Conservation (phyloP, 2,797 vertebrate genomes). For the Malurus leucopterus region DNA sequence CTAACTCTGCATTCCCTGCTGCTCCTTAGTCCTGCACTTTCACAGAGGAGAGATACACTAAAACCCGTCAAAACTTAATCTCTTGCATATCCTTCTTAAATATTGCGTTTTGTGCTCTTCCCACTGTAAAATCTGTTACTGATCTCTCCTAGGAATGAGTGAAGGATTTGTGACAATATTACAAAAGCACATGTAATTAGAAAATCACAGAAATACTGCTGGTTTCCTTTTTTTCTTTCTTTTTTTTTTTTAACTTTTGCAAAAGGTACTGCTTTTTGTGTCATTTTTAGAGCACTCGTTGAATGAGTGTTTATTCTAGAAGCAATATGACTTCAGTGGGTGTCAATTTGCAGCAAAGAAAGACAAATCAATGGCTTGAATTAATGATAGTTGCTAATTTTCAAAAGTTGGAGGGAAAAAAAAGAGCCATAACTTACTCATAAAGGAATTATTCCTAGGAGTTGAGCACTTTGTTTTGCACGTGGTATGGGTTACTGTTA, state of each 20-base stretch:
- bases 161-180: conserved; percentile 26
- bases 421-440: not conserved
- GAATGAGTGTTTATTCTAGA: not conserved
- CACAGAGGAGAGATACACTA: not conserved
- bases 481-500: not conserved
- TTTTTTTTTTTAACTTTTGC: not conserved
- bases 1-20: not conserved
- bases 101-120: not conserved
- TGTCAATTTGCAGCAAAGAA: not conserved
- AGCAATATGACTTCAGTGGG: not conserved
- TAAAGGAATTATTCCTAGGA: not conserved
- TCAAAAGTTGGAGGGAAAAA: fast-evolving
- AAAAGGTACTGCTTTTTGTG: not conserved
- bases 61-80: conserved; percentile 52
- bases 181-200: conserved; percentile 4
- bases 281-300: not conserved
- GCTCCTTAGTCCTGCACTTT: conserved; percentile 18
- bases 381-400: not conserved
- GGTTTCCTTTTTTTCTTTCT: not conserved
- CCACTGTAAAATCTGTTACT: not conserved
- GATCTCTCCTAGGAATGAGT: not conserved
- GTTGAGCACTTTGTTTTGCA: not conserved
- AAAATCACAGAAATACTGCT: not conserved
- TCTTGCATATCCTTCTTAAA: conserved; percentile 48
- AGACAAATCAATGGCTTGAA: not conserved